Evolutionary conservation across 1,140 invertebrate genomes (phyloP), one percentile per base, ranked within the genome.

Genomic region (Anoplolepis gracilipes): DNA sequence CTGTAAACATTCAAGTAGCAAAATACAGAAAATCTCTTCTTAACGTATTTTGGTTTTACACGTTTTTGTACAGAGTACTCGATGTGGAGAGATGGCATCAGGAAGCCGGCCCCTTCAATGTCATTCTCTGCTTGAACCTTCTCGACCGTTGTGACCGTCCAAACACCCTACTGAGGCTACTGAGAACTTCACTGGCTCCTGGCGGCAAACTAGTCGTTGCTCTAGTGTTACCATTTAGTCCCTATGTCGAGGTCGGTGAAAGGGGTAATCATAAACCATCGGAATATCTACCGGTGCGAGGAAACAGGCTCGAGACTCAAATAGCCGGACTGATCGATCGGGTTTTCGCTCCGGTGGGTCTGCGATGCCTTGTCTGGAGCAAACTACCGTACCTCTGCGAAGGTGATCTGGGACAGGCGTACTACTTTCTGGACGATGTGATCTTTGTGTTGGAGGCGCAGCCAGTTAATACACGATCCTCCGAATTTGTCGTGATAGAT

Each of bases 311-410:
- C 92, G 98, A 98, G 92, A 96, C 97, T 65, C 98, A 99, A 93
- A 96, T 97, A 3, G 92, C 95, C 7, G 96, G 97, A 70, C 95
- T 98, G 78, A 95, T 98, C 30, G 92, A 95, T 64, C 95, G 97
- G 90, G 97, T 98, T 73, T 96, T 97, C 73, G 94, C 94, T 55
- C 97, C 97, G 1, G 92, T 96, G 70, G 97, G 97, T 0, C 97
- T 98, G 92, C 95, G 96, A 84, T 95, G 99, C 8, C 93, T 96
- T 1, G 95, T 95, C 4, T 99, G 98, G 97, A 96, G 97, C 11
- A 96, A 97, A 91, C 95, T 99, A 25, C 98, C 98, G 2, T 99
- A 99, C 94, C 95, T 99, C 11, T 99, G 98, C 95, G 98, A 99
- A 95, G 98, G 99, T 0, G 98, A 99, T 94, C 95, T 99, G n/a